A percentile compares a stretch with the other conserved stretches of the same genome.
These are phyloP conservation scores for Empis livida DNA, from an alignment of 2,888 invertebrate genomes.

Conservation along the genomic window DNA sequence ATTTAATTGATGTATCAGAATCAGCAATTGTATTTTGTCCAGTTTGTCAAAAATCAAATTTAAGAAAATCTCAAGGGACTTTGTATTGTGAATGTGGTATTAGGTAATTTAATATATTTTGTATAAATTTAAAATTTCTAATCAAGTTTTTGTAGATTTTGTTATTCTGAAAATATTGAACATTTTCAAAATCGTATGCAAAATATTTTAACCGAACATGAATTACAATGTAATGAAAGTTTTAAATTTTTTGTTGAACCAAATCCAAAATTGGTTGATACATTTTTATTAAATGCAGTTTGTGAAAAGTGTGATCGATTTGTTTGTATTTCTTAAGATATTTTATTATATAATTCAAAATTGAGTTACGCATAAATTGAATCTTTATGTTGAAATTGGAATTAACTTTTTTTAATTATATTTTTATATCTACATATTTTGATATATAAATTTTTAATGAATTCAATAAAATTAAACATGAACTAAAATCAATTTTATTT, in stretches of 20 bases:
- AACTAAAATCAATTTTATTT: too few species aligned
- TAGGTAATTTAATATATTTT: slow-evolving; percentile 11
- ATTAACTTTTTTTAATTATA: too few species aligned
- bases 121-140: not conserved
- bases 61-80: slow-evolving; percentile 22
- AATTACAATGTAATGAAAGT: slow-evolving; percentile 17
- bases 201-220: slow-evolving; percentile 19
- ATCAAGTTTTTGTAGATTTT: slow-evolving; percentile 14
- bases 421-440: too few species aligned
- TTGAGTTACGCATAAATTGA: too few species aligned
- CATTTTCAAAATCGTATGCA: slow-evolving; percentile 15
- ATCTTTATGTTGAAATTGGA: too few species aligned
- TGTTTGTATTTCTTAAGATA: too few species aligned
- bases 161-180: slow-evolving; percentile 14
- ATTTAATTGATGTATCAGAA: slow-evolving; percentile 25
- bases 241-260: slow-evolving; percentile 26
- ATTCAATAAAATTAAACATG: too few species aligned
- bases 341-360: too few species aligned
- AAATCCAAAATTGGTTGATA: slow-evolving; percentile 3
- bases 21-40: slow-evolving; percentile 40
- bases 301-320: slow-evolving; percentile 24
- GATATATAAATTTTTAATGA: too few species aligned
- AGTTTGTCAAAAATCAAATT: slow-evolving; percentile 38
- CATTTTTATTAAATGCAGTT: slow-evolving; percentile 18
- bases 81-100: slow-evolving; percentile 34